phyloP scores from a whole-genome alignment of 2,797 vertebrate genomes.

The Rhyacichthys aspro region DNA sequence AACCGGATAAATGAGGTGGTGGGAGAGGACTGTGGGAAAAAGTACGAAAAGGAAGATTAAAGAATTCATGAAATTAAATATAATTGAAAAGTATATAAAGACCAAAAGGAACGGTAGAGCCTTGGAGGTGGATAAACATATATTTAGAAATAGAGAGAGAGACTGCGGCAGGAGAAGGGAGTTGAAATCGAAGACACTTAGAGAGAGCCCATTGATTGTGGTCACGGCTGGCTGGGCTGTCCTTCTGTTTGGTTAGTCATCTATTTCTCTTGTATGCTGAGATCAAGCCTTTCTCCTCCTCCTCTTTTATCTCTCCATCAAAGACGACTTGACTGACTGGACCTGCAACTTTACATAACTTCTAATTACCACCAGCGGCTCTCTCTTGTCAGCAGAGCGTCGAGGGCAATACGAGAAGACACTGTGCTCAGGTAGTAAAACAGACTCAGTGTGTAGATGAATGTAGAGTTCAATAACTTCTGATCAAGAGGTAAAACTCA shows the following conservation, averaged over 20 bases:
- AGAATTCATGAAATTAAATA: neutral
- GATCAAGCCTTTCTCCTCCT: conserved; percentile 80
- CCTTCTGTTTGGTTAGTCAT: conserved; percentile 86
- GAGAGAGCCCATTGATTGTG: conserved; percentile 86
- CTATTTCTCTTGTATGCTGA: conserved; percentile 84
- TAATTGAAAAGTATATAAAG: neutral
- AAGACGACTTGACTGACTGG: conserved; percentile 53
- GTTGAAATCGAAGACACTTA: conserved; percentile 83
- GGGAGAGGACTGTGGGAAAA: neutral
- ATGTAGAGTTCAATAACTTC: neutral
- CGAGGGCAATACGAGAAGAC: neutral
- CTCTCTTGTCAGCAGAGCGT: conserved; percentile 20
- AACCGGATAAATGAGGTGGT: too few relatives aligned
- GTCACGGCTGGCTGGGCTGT: conserved; percentile 80
- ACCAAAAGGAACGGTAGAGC: neutral
- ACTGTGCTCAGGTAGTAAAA: too few relatives aligned
- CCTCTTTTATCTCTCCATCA: conserved; percentile 57
- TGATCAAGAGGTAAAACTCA: too few relatives aligned
- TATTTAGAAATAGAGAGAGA: conserved; percentile 19
- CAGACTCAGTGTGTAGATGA: too few relatives aligned
- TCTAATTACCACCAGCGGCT: conserved; percentile 54
- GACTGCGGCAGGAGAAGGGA: conserved; percentile 34
- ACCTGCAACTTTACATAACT: conserved; percentile 64
- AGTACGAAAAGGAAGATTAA: neutral
- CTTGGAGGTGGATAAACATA: conserved; percentile 12